Evolutionary conservation across 1,140 invertebrate species (phyloP).

Genomic region (Anastatus disparis): DNA sequence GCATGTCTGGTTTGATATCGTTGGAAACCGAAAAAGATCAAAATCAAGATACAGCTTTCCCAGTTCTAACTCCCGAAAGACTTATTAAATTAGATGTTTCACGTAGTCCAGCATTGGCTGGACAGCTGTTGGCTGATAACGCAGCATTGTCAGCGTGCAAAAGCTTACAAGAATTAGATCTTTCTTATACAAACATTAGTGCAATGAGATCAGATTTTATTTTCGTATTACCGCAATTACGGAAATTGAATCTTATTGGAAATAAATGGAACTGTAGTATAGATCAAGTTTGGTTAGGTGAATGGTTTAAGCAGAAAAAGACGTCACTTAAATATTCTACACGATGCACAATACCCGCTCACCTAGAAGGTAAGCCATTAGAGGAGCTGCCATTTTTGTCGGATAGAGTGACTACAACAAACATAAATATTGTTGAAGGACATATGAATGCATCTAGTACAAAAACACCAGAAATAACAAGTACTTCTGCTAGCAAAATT

Average conservation of each 20-base stretch:
- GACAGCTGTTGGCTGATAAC: constrained; percentile 75
- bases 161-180: constrained; percentile 75
- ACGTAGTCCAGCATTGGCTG: constrained; percentile 76
- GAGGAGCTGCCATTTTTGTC: constrained; percentile 24
- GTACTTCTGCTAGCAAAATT: neutral
- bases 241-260: constrained; percentile 69
- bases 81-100: constrained; percentile 79
- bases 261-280: constrained; percentile 74
- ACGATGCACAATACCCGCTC: constrained; percentile 58
- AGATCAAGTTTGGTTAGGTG: constrained; percentile 72
- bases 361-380: constrained; percentile 60
- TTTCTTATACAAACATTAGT: constrained; percentile 74
- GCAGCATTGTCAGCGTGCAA: constrained; percentile 77
- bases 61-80: constrained; percentile 75
- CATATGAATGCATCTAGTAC: neutral
- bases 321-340: constrained; percentile 59
- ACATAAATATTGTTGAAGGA: too few relatives aligned
- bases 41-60: constrained; percentile 73
- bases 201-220: constrained; percentile 75
- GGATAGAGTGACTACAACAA: neutral
- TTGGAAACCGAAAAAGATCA: constrained; percentile 67
- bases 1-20: constrained; percentile 75
- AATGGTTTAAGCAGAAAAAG: constrained; percentile 72
- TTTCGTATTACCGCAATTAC: constrained; percentile 76
- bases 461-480: neutral